Percentiles rank a stretch among this genome's conserved stretches.
Evolutionary conservation across 2,797 vertebrate genomes (phyloP).

Genomic region (Coilia nasus): DNA sequence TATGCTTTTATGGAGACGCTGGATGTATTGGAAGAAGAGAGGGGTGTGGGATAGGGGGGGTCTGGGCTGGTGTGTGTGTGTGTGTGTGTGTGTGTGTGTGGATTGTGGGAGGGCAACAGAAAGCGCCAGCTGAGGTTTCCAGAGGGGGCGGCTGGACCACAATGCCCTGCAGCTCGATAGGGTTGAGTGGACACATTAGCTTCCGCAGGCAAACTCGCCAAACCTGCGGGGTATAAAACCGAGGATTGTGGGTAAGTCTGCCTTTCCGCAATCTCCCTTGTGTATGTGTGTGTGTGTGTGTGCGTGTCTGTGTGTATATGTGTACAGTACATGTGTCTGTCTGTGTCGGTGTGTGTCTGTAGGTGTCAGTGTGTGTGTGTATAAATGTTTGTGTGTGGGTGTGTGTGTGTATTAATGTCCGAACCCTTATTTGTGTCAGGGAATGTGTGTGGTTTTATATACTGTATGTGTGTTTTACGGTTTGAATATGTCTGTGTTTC

Average conservation of each 20-base stretch:
- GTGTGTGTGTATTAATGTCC: too few species aligned
- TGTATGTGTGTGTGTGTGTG: slow-evolving; percentile 6
- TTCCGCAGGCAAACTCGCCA: slow-evolving; percentile 65
- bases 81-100: background rate
- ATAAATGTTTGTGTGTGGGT: background rate
- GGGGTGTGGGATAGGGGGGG: slow-evolving; percentile 52
- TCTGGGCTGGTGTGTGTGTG: background rate
- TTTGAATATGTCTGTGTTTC: too few species aligned
- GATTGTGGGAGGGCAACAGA: slow-evolving; percentile 15
- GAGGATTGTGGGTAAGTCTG: slow-evolving; percentile 69
- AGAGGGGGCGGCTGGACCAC: slow-evolving; percentile 64
- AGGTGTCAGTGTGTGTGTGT: slow-evolving; percentile 24
- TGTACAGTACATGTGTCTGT: slow-evolving; percentile 27
- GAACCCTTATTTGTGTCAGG: too few species aligned
- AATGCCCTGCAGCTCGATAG: slow-evolving; percentile 77
- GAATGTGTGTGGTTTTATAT: too few species aligned
- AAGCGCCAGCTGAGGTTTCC: slow-evolving; percentile 50
- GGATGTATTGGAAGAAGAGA: slow-evolving; percentile 57
- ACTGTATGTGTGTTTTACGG: background rate
- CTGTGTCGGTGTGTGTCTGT: background rate
- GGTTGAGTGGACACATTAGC: slow-evolving; percentile 80
- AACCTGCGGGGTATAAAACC: slow-evolving; percentile 70
- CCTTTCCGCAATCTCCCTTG: slow-evolving; percentile 51
- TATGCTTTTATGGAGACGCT: slow-evolving; percentile 77
- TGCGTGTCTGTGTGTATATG: background rate